Percentiles rank a stretch among this genome's conserved stretches.
phyloP scores from a whole-genome alignment of 2,113 vertebrate species.

The Alaudala cheleensis region DNA sequence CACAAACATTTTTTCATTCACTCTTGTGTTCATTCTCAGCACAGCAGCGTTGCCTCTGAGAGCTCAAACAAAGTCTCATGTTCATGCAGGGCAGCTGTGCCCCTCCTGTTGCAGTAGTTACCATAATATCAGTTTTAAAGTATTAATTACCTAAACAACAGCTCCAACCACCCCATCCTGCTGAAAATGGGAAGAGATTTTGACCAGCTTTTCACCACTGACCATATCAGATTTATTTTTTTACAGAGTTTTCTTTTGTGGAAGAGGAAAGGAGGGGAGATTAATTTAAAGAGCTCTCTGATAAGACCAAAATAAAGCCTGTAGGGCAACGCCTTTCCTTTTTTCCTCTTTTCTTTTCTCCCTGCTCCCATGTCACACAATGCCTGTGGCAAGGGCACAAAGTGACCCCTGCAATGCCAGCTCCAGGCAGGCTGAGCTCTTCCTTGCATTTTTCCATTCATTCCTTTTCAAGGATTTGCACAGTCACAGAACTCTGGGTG shows the following conservation, averaged over 20 bases:
- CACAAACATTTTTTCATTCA: slow-evolving; percentile 42
- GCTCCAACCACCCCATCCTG: neutral
- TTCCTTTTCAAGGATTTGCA: neutral
- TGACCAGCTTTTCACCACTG: neutral
- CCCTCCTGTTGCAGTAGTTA: neutral
- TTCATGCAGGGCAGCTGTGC: neutral
- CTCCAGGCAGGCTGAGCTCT: neutral
- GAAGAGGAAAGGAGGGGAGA: slow-evolving; percentile 56
- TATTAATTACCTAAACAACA: neutral
- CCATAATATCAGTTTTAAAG: neutral
- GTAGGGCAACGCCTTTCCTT: slow-evolving; percentile 45
- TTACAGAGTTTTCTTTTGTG: neutral
- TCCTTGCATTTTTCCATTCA: neutral
- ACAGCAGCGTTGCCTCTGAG: neutral
- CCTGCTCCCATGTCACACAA: slow-evolving; percentile 9
- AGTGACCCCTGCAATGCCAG: neutral
- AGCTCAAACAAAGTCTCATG: neutral
- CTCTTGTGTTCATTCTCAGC: neutral
- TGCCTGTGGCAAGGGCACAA: neutral
- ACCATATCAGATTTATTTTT: neutral
- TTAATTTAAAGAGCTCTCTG: neutral
- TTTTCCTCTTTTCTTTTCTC: neutral
- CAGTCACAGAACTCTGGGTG: neutral
- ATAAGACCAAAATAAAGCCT: slow-evolving; percentile 58
- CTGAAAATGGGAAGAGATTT: neutral